Evolutionary conservation across 2,888 invertebrate genomes (phyloP).

Genomic region (Drosophila atroscutellata): DNA sequence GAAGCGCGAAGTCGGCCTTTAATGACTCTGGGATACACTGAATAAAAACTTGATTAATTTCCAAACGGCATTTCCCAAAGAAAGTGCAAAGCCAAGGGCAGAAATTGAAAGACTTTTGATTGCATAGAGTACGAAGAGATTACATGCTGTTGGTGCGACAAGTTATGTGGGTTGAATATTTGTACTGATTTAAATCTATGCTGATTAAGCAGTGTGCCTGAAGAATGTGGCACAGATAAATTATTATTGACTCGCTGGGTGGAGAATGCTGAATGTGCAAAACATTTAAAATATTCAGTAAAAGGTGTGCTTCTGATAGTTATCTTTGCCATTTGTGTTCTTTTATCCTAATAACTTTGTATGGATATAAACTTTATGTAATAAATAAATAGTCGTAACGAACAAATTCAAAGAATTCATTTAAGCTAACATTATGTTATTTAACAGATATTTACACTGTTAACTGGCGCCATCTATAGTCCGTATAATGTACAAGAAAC

Average conservation of each 20-base stretch:
- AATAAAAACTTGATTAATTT: neutral
- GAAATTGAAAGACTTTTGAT: neutral
- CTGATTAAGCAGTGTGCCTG: slow-evolving; percentile 27
- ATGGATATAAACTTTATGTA: neutral
- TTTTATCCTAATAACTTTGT: neutral
- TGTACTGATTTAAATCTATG: slow-evolving; percentile 18
- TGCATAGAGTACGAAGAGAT: slow-evolving; percentile 11
- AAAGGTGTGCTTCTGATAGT: too few relatives aligned
- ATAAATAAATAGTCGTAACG: neutral
- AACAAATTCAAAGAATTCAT: neutral
- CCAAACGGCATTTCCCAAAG: neutral
- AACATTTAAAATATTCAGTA: neutral
- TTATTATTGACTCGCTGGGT: slow-evolving; percentile 11
- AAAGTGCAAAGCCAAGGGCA: neutral
- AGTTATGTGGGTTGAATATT: slow-evolving; percentile 14
- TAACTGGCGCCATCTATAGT: slow-evolving; percentile 34
- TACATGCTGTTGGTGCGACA: slow-evolving; percentile 7
- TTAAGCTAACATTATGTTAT: slow-evolving; percentile 9
- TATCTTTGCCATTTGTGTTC: neutral
- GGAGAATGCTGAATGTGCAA: slow-evolving; percentile 13
- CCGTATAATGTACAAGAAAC: neutral
- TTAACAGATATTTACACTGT: slow-evolving; percentile 13
- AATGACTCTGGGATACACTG: slow-evolving; percentile 25
- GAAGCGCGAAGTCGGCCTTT: neutral
- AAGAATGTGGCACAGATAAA: slow-evolving; percentile 26